Conservation (phyloP, 2,888 invertebrate genomes). For the Lasioglossum vierecki region DNA sequence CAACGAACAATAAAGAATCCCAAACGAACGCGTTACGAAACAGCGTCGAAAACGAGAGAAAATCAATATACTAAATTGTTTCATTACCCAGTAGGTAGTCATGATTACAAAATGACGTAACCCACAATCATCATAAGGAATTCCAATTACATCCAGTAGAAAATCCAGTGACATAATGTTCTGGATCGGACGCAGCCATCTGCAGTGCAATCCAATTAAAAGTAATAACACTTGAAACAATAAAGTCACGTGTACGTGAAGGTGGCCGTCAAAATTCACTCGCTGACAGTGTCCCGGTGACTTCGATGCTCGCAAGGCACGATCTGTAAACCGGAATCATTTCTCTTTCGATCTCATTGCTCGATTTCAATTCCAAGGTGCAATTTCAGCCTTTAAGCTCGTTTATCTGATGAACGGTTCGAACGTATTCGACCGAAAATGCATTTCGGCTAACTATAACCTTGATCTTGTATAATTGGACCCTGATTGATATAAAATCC, state of each 20-base stretch:
- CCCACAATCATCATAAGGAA: neutral
- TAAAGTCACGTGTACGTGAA: neutral
- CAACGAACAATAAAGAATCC: neutral
- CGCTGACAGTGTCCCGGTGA: neutral
- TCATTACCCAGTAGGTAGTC: neutral
- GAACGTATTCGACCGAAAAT: neutral
- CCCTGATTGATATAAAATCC: neutral
- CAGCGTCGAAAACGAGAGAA: neutral
- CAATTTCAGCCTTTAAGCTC: neutral
- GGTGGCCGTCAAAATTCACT: neutral
- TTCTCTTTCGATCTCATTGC: neutral
- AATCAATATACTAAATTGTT: neutral
- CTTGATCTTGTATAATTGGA: neutral
- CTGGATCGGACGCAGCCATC: neutral
- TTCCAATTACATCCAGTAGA: neutral
- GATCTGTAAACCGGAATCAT: neutral
- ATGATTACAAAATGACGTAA: neutral
- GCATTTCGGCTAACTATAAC: neutral
- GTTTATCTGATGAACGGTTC: neutral
- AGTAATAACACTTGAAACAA: neutral
- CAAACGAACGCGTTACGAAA: neutral
- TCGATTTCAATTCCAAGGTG: neutral
- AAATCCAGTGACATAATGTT: constrained; percentile 3
- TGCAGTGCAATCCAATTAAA: neutral
- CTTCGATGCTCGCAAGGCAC: neutral